Evolutionary conservation across 1,140 invertebrate species (phyloP).

Genomic region (Polypedilum pembai): DNA sequence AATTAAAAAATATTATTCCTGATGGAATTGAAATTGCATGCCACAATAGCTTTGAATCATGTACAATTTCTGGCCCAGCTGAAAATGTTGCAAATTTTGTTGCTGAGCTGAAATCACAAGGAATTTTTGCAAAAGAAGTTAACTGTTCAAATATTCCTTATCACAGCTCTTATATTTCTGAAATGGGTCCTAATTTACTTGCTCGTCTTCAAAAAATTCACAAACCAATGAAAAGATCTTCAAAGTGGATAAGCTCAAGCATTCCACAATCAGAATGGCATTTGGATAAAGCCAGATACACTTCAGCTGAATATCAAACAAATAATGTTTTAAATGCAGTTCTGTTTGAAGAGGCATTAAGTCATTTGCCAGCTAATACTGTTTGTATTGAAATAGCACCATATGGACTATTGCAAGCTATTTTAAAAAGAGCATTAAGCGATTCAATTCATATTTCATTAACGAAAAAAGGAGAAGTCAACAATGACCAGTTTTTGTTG

Average conservation of each 20-base stretch:
- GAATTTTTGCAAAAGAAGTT: constrained; percentile 76
- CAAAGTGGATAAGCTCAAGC: constrained; percentile 82
- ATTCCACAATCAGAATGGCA: constrained; percentile 69
- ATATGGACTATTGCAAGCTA: constrained; percentile 66
- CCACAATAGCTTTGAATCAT: constrained; percentile 74
- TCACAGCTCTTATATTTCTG: constrained; percentile 71
- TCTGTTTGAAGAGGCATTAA: constrained; percentile 74
- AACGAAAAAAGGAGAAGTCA: constrained; percentile 63
- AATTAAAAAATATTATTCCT: constrained; percentile 55
- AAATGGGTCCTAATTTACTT: constrained; percentile 63
- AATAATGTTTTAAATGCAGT: constrained; percentile 83
- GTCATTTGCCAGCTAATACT: constrained; percentile 68
- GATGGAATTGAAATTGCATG: constrained; percentile 70
- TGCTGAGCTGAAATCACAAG: constrained; percentile 56
- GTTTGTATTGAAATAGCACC: constrained; percentile 76
- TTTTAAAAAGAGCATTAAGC: constrained; percentile 55
- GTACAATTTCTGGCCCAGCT: constrained; percentile 77
- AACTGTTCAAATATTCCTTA: constrained; percentile 76
- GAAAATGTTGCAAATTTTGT: constrained; percentile 63
- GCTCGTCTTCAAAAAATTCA: constrained; percentile 63
- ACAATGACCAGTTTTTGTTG: constrained; percentile 63
- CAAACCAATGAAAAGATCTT: constrained; percentile 60
- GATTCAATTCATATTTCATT: constrained; percentile 62
- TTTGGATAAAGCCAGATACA: constrained; percentile 55
- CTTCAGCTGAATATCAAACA: constrained; percentile 86